Base-by-base conservation (phyloP, 2,113 vertebrate genomes). In the Indicator maculatus region DNA sequence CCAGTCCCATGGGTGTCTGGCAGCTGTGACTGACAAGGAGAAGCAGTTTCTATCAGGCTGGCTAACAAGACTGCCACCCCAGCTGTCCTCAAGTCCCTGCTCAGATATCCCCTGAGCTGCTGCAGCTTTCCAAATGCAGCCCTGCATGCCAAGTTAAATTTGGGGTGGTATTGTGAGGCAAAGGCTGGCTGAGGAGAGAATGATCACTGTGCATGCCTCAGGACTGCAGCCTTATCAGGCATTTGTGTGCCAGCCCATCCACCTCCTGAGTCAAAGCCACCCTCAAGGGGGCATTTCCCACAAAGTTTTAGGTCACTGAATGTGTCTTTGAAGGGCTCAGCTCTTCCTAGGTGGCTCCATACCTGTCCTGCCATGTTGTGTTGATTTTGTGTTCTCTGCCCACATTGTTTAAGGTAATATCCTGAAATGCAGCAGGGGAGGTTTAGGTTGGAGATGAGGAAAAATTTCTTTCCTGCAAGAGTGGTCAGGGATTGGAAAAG, bases 301-400 rank as follows among this genome's bases (percentile, higher is more conserved):
- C 26, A 13, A 7, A 20, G 5, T 28, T 26, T 55, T 60, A 0
- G 0, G 18, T 55, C 60, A 31, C 45, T n/a, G 19, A 11, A 45
- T 13, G 6, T 19, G 24, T 39, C 45, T 6, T 2, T 38, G 67
- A 60, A 70, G n/a, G 47, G 12, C 28, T 86, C 30, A 41, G 36
- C 24, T 59, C 60, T 81, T 90, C 41, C 6, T 31, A 39, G 31
- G 13, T 47, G 61, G 26, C 38, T 89, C 31, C 5, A 2, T 30
- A 44, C 6, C 15, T 1, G 3, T 55, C 36, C 45, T 60, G 30
- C 50, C 36, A 41, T 0, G 3, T 5, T 28, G 9, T 33, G 28
- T 64, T 78, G 50, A 27, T 66, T 60, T 65, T 58, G 8, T 30
- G 6, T 88, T 86, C 60, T 66, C 60, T 66, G 36, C 38, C 11